These are phyloP conservation scores for Benthosema pterotum DNA, from an alignment of 2,797 vertebrate genomes.

Conservation along the genomic window DNA sequence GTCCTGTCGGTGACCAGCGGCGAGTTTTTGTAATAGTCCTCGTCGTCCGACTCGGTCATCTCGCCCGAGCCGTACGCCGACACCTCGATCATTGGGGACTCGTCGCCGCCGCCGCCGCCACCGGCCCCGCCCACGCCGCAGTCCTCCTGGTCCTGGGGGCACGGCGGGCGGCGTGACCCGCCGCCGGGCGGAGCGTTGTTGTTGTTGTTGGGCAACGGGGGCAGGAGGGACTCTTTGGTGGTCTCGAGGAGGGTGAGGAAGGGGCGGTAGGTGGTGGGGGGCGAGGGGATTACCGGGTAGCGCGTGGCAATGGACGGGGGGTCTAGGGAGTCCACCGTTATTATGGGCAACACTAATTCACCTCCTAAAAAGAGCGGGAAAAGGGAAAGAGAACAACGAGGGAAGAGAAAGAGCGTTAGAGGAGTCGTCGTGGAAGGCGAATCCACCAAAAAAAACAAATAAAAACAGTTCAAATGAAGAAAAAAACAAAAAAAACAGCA, in stretches of 20 bases:
- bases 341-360: constrained; percentile 96
- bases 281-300: constrained; percentile 89
- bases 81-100: constrained; percentile 82
- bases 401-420: constrained; percentile 66
- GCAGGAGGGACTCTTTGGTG: constrained; percentile 89
- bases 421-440: constrained; percentile 29
- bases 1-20: constrained; percentile 90
- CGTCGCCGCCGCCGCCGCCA: constrained; percentile 77
- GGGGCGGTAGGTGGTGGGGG: constrained; percentile 90
- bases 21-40: constrained; percentile 92
- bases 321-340: constrained; percentile 94
- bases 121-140: constrained; percentile 83
- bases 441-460: constrained; percentile 53
- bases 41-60: constrained; percentile 92
- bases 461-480: constrained; percentile 60
- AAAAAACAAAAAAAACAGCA: too few relatives aligned
- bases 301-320: constrained; percentile 91
- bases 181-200: constrained; percentile 43
- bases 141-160: constrained; percentile 89
- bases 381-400: constrained; percentile 84
- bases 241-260: constrained; percentile 89
- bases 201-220: constrained; percentile 78
- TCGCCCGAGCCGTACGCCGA: constrained; percentile 93
- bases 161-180: constrained; percentile 82
- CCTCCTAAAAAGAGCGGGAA: constrained; percentile 90